Evolutionary conservation across 2,113 vertebrate genomes (phyloP), one percentile per base, ranked within the genome.

Genomic region (Embiotoca jacksoni): DNA sequence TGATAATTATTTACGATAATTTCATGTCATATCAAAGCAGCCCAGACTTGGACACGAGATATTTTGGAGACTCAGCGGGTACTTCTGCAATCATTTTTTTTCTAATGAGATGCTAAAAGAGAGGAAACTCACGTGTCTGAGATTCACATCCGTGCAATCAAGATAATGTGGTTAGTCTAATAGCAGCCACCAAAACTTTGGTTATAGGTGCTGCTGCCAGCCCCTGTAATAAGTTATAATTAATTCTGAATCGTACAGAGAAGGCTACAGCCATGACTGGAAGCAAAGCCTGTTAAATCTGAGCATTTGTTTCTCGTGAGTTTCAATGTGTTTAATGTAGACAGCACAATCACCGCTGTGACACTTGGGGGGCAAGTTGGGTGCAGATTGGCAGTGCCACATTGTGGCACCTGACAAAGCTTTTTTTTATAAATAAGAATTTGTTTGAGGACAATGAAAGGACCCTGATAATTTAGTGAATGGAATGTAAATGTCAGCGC

Each of bases 401-500:
- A 81, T 75, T 83, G 84, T 77, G 50, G 70, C 82, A 93, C 91
- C 91, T 93, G 91, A 94, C 91, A 94, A 94, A 91, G 91, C 87
- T 91, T 92, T 93, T 93, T 91, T 92, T 93, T 93, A 93, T 93
- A 93, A 93, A 82, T 93, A 91, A 84, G 92, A 93, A 95, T 93
- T 94, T 92, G 92, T 83, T 90, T 91, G 89, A 96, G 92, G 88
- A 93, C 92, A 95, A 92, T 91, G 90, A 93, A 93, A 89, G 87
- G 78, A 89, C 71, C 79, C 81, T 82, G 84, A 94, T 92, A 89
- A 93, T 94, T 94, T 85, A 92, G 88, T 92, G 91, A 92, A 93
- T 91, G 80, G 89, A 94, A 95, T 91, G 79, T 90, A 95, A 96
- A 96, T 95, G 93, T 92, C 95, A 94, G 82, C 39, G 85, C 85